Conservation (phyloP, 2,888 invertebrate species). For the Melanotus villosus region DNA sequence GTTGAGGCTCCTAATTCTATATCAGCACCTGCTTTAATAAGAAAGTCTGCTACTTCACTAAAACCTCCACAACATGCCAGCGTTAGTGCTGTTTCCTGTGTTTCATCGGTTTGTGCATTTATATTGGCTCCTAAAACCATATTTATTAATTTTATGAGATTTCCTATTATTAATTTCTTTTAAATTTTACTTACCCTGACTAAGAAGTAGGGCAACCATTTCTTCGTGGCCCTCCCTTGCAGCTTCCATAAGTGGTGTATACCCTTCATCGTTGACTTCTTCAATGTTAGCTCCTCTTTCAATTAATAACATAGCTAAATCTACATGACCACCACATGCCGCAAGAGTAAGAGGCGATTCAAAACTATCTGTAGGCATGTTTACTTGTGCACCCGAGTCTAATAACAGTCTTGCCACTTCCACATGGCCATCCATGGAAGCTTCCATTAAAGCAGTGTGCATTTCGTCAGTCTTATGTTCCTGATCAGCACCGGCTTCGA, state of each 20-base stretch:
- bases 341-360: slow-evolving; percentile 98
- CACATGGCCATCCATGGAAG: slow-evolving; percentile 99
- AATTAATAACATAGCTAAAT: slow-evolving; percentile 94
- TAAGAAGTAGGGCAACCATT: slow-evolving; percentile 94
- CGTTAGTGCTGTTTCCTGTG: slow-evolving; percentile 96
- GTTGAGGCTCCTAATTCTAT: slow-evolving; percentile 96
- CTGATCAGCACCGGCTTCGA: slow-evolving; percentile 96
- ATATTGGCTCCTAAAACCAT: slow-evolving; percentile 84
- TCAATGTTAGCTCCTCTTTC: slow-evolving; percentile 99
- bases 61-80: slow-evolving; percentile 96
- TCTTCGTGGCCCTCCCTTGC: slow-evolving; percentile 98
- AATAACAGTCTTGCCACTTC: slow-evolving; percentile 95
- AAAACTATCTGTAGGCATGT: slow-evolving; percentile 99
- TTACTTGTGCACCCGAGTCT: slow-evolving; percentile 98
- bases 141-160: background rate
- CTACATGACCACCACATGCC: slow-evolving; percentile 98
- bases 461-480: slow-evolving; percentile 99
- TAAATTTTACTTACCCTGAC: slow-evolving; percentile 78
- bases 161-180: no score
- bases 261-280: slow-evolving; percentile 99
- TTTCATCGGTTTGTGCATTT: slow-evolving; percentile 98
- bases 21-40: slow-evolving; percentile 95
- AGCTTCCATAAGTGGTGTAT: slow-evolving; percentile 99
- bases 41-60: slow-evolving; percentile 94
- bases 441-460: slow-evolving; percentile 99